Conservation (phyloP, 2,797 vertebrate species). For the Diplodus sargus region DNA sequence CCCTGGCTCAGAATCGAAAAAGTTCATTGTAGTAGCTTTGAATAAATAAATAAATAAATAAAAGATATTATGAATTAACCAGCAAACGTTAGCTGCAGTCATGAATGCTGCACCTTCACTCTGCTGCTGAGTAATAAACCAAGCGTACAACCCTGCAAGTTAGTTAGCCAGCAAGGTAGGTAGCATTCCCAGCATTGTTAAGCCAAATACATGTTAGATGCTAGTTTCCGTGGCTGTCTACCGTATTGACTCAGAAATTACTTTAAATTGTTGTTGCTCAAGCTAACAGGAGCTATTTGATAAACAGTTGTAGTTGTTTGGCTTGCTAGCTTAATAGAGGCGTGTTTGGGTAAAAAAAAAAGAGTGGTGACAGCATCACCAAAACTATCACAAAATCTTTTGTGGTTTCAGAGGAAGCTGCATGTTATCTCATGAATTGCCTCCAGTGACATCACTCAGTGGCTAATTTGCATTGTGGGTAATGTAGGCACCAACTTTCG, state of each 20-base stretch:
- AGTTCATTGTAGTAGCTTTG: too few relatives aligned
- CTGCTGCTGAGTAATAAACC: not conserved
- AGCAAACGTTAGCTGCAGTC: not conserved
- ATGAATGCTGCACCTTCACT: not conserved
- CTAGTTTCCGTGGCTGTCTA: too few relatives aligned
- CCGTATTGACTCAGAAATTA: not conserved
- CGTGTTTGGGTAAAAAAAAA: too few relatives aligned
- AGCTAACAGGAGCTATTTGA: not conserved
- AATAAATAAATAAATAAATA: not conserved
- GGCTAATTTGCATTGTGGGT: too few relatives aligned
- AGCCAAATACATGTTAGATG: not conserved
- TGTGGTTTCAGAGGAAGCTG: too few relatives aligned
- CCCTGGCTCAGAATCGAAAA: too few relatives aligned
- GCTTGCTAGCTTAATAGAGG: not conserved
- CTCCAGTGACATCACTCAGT: too few relatives aligned
- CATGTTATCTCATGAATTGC: too few relatives aligned
- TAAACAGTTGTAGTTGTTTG: not conserved
- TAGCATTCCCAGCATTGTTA: not conserved
- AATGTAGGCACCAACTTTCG: too few relatives aligned
- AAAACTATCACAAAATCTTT: too few relatives aligned
- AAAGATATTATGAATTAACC: not conserved
- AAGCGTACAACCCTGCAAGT: not conserved
- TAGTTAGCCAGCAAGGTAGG: not conserved
- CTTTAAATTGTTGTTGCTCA: not conserved
- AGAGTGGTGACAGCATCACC: too few relatives aligned